phyloP scores from a whole-genome alignment of 2,888 invertebrate genomes.

The Chesias legatella region DNA sequence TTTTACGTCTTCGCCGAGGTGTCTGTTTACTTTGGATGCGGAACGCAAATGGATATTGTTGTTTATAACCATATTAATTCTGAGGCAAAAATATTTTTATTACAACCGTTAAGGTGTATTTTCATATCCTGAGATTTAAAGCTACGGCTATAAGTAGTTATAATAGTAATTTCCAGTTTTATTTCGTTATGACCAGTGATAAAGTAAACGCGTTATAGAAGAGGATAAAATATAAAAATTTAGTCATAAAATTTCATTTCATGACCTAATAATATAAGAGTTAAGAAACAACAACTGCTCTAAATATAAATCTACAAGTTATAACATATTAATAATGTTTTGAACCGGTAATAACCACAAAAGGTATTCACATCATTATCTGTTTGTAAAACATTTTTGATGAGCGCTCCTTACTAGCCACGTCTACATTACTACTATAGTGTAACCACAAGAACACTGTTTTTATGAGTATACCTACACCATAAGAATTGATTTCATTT shows the following conservation, averaged over 20 bases:
- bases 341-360: no score
- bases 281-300: constrained; percentile 1
- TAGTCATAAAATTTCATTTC: constrained; percentile 12
- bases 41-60: constrained; percentile 39
- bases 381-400: no score
- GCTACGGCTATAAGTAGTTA: constrained; percentile 10
- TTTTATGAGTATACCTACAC: no score
- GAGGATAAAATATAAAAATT: constrained; percentile 8
- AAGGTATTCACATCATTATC: no score
- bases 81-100: constrained; percentile 41
- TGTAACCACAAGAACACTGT: no score
- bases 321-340: no score
- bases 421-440: no score
- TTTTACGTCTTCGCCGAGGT: constrained; percentile 43
- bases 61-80: constrained; percentile 45
- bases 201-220: constrained; percentile 11
- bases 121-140: constrained; percentile 23
- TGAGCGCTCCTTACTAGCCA: no score
- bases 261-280: not conserved
- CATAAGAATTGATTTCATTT: no score
- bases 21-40: constrained; percentile 43
- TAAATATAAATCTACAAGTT: no score
- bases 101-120: constrained; percentile 32
- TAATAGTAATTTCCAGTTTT: constrained; percentile 17
- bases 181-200: constrained; percentile 12